phyloP scores from a whole-genome alignment of 2,113 vertebrate genomes.

The Murina feae region DNA sequence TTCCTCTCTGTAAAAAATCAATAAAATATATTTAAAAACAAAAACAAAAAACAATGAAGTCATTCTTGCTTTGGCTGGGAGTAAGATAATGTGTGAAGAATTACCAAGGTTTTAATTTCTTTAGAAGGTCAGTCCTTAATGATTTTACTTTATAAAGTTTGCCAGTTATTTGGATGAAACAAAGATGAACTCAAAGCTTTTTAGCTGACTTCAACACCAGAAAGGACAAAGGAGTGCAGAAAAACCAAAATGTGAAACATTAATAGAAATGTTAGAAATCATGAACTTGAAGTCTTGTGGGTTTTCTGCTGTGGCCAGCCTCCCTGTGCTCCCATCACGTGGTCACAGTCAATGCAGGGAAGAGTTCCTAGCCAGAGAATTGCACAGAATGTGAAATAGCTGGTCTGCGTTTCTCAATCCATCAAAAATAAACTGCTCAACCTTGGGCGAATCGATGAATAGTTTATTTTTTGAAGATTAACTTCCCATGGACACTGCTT shows the following conservation, averaged over 20 bases:
- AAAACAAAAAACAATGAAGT: neutral
- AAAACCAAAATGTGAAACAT: neutral
- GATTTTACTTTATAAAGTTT: neutral
- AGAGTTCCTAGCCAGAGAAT: neutral
- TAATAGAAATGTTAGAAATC: neutral
- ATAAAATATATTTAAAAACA: too few species aligned
- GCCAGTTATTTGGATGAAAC: neutral
- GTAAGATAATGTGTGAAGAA: neutral
- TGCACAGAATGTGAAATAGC: neutral
- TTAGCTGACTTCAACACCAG: neutral
- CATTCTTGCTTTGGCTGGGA: neutral
- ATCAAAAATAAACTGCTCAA: neutral
- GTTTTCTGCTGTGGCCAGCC: neutral
- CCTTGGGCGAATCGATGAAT: neutral
- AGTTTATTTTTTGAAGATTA: neutral
- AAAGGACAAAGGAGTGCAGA: neutral
- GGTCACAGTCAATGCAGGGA: neutral
- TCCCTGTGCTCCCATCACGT: neutral
- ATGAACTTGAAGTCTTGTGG: neutral
- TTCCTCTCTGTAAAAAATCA: too few species aligned
- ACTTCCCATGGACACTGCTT: neutral
- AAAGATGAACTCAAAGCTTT: neutral
- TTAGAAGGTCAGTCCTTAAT: neutral
- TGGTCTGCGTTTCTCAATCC: neutral
- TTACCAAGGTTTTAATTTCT: neutral